Base-by-base conservation (phyloP, 2,113 vertebrate species). In the Labeo rohita region DNA sequence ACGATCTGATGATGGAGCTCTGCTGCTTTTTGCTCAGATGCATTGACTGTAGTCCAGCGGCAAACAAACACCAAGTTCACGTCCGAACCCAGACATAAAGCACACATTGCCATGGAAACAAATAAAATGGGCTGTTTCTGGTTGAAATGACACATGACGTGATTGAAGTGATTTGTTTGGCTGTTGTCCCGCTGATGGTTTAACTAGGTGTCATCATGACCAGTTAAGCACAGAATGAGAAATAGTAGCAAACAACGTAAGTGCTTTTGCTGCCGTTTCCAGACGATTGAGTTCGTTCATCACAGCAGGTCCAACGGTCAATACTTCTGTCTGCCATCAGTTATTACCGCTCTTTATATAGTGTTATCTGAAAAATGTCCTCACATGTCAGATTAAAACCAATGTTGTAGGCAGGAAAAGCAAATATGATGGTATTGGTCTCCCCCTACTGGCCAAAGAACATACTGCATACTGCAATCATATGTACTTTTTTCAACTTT, bases 181-280 rank as follows among this genome's bases (percentile, higher is more conserved):
- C 12, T 54, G 34, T 43, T 36, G 56, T 80, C n/a, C 74, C 77
- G 49, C 18, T 28, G 83, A 56, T 61, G 66, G 39, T 82, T 82
- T 85, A 83, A 82, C 82, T 74, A 65, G 47, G 66, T 85, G 75
- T 81, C 83, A 85, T 76, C 56, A 82, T 61, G 66, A 61, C 56
- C 50, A 45, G 77, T 56, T 49, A 56, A 63, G 59, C 78, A 81
- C 87, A 76, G 77, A 52, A 80, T 23, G 34, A 80, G 36, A 59
- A 45, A 15, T 15, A 9, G 61, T 43, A 61, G 36, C 36, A 61
- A 23, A 80, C 77, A 15, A 28, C 12, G 0, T 4, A 45, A 80
- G 56, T 63, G 36, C 11, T 56, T 52, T 34, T 70, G 36, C 8
- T 39, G 3, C 15, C 2, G 4, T 73, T 47, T n/a, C 39, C 47